Percentiles rank a stretch among this genome's conserved stretches.
phyloP scores from a whole-genome alignment of 1,140 invertebrate genomes.

The Ridgeia piscesae region DNA sequence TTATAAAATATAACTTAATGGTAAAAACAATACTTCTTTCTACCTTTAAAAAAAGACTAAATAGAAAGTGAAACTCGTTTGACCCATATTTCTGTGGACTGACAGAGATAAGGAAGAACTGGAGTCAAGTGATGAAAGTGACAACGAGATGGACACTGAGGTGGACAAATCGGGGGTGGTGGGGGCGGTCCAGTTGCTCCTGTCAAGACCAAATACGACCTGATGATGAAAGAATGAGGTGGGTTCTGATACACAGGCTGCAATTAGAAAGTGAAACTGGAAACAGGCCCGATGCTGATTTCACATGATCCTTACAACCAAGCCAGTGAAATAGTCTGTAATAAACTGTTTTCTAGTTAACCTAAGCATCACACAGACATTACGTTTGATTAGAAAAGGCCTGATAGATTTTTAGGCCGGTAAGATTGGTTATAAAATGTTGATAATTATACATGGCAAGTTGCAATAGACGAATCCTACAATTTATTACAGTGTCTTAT shows the following conservation, averaged over 20 bases:
- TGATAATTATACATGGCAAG: too few relatives aligned
- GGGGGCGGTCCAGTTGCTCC: neutral
- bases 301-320: too few relatives aligned
- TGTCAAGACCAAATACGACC: slow-evolving; percentile 70
- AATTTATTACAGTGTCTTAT: too few relatives aligned
- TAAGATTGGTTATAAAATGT: too few relatives aligned
- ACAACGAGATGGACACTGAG: slow-evolving; percentile 59
- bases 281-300: too few relatives aligned
- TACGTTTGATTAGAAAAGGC: too few relatives aligned
- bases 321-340: too few relatives aligned
- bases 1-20: neutral
- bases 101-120: slow-evolving; percentile 62
- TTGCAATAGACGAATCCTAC: too few relatives aligned
- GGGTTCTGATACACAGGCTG: neutral
- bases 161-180: slow-evolving; percentile 30
- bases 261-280: neutral
- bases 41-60: neutral
- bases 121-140: slow-evolving; percentile 79
- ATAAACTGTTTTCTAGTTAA: too few relatives aligned
- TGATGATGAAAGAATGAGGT: slow-evolving; percentile 82
- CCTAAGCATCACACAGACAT: too few relatives aligned
- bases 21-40: neutral
- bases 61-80: neutral
- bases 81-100: neutral
- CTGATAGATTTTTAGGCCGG: slow-evolving; percentile 16